Evolutionary conservation across 2,888 invertebrate genomes (phyloP), one percentile per base, ranked within the genome.

Genomic region (Apodemia hepburni): DNA sequence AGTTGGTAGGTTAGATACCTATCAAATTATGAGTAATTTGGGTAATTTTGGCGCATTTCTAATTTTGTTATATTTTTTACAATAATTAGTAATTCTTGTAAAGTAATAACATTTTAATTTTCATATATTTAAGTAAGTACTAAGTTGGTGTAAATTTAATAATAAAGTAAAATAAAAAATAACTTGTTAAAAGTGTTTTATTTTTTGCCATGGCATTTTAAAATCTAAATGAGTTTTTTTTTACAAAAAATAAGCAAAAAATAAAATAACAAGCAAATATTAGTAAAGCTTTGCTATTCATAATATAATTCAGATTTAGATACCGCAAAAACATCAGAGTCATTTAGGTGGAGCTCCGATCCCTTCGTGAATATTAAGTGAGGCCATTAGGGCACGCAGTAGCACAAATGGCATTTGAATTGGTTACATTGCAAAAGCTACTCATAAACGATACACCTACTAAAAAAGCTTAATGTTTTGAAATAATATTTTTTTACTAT

Each of bases 331-430:
- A 57, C 54, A 57, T 29, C 64, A 59, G 64, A 66, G 67, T 68
- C 68, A 69, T 68, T 62, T 66, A 63, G 70, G 70, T 57, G 54
- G 54, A 29, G 69, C 67, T 70, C 70, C 70, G 77, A 79, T 78
- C 82, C 82, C 80, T 79, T 74, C 75, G 78, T 81, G 85, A 85
- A 86, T 86, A 83, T 85, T 85, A 85, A 86, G 84, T 84, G 83
- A 76, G 76, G 71, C 80, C 81, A 84, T 86, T 84, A 85, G 77
- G 75, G 70, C 73, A 73, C 76, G 74, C 72, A 74, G 84, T 82
- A 82, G 51, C 60, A n/a, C 38, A 35, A 84, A 82, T 82, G 85
- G 77, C 82, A 78, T 81, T 85, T 85, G 84, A 80, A 79, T 72
- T 75, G 75, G 73, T 75, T 73, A 73, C 76, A 73, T 71, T 75